Conservation (phyloP, 2,113 vertebrate genomes). For the Chionodraco myersi region DNA sequence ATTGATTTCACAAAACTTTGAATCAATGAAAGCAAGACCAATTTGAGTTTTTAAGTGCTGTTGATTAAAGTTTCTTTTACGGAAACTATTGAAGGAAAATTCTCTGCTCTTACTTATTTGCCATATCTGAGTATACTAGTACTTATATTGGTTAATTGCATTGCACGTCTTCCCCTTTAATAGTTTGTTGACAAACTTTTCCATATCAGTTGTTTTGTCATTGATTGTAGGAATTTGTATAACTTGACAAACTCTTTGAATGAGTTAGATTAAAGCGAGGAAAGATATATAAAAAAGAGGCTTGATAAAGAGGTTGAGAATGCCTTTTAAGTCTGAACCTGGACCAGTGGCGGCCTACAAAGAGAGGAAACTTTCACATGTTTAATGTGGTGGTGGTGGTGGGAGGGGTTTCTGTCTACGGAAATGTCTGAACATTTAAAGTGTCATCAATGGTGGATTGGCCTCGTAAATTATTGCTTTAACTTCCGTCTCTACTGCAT, state of each 20-base stretch:
- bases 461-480: constrained; percentile 41
- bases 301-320: constrained; percentile 60
- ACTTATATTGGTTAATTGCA: constrained; percentile 11
- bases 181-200: constrained; percentile 45
- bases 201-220: constrained; percentile 62
- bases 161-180: constrained; percentile 17
- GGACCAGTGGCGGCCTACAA: constrained; percentile 58
- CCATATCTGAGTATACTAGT: constrained; percentile 16
- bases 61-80: too few relatives aligned
- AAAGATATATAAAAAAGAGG: constrained; percentile 69
- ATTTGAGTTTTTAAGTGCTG: too few relatives aligned
- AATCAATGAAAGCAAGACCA: neutral
- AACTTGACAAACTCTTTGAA: constrained; percentile 59
- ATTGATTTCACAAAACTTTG: neutral
- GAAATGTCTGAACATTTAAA: constrained; percentile 60
- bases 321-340: constrained; percentile 74
- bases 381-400: constrained; percentile 60
- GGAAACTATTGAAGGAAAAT: neutral
- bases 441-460: constrained; percentile 46
- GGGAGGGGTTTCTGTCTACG: constrained; percentile 54
- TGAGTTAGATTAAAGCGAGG: constrained; percentile 65
- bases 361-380: constrained; percentile 65
- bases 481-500: neutral
- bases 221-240: constrained; percentile 55
- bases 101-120: neutral